Base-by-base conservation (phyloP, 2,113 vertebrate species). In the Misgurnus mizolepis region DNA sequence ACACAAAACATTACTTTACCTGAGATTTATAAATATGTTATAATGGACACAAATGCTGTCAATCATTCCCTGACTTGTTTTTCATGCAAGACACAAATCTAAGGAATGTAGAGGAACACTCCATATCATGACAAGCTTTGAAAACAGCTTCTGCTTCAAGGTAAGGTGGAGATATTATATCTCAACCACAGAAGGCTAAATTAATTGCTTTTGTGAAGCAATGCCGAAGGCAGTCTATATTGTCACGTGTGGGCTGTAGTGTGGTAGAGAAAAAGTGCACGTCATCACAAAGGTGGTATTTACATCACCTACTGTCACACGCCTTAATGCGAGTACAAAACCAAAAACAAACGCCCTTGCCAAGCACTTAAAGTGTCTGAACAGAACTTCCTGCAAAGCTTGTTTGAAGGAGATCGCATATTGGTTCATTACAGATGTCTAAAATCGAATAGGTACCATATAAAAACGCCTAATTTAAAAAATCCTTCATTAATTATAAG, bases 151-250 rank as follows among this genome's bases (percentile, higher is more conserved):
- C 27, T 66, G 61, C 60, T 11, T 41, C 67, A 62, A 73, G 6
- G 12, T 73, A 60, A 41, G 18, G 47, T 72, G 72, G 56, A 47
- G 45, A 64, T 53, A 55, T 27, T 14, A 47, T 43, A 50, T 70
- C 67, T 62, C 40, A n/a, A 65, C 68, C 58, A 73, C 45, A 80
- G 68, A 4, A n/a, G 43, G 34, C 49, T 10, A 55, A 66, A 27
- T 66, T 5, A 56, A 65, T 66, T 56, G 60, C 60, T 80, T 80
- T 41, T 65, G 60, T 55, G 45, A 7, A 17, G 18, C 11, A 74
- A 47, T n/a, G 47, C 71, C 10, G n/a, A 12, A 61, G 56, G 22
- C 40, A 61, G 12, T 61, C 45, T 22, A 40, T 61, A 62, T 62
- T 9, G 50, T n/a, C 18, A 49, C 55, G 45, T 71, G 78, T 64